Percentiles rank a stretch among this genome's conserved stretches.
Conservation (phyloP, 2,888 invertebrate species). For the Ophion ellenae region DNA sequence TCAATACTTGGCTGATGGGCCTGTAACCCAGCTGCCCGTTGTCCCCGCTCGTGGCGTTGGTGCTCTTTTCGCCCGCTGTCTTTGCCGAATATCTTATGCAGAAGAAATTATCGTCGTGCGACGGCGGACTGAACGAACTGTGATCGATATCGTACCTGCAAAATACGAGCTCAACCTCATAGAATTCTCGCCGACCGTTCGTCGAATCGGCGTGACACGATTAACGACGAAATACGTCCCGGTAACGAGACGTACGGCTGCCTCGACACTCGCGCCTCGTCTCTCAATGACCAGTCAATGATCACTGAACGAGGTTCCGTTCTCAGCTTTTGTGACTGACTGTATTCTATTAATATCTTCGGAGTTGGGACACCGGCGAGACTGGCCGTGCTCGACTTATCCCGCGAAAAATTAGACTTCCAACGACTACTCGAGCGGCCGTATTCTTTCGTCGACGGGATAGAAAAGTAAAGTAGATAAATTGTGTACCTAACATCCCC, state of each 20-base stretch:
- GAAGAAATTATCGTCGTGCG: slow-evolving; percentile 90
- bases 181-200: not conserved
- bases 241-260: not conserved
- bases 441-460: not conserved
- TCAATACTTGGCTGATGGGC: slow-evolving; percentile 75
- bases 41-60: slow-evolving; percentile 55
- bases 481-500: slow-evolving; percentile 85
- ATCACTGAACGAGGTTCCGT: not conserved
- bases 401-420: slow-evolving; percentile 1
- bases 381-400: not conserved
- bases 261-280: not conserved
- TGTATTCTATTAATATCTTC: slow-evolving; percentile 44
- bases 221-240: not conserved
- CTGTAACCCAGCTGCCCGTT: slow-evolving; percentile 73
- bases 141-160: slow-evolving; percentile 86
- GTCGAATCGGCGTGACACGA: not conserved
- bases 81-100: slow-evolving; percentile 86
- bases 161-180: slow-evolving; percentile 38
- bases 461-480: not conserved
- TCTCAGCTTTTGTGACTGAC: slow-evolving; percentile 6
- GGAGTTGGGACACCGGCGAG: slow-evolving; percentile 6
- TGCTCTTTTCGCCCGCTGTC: slow-evolving; percentile 18
- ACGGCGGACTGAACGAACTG: slow-evolving; percentile 88
- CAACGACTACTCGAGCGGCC: not conserved
- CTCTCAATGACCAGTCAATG: not conserved